Percentiles rank a stretch among this genome's conserved stretches.
phyloP scores from a whole-genome alignment of 2,888 invertebrate genomes.

The Lithophane leautieri region DNA sequence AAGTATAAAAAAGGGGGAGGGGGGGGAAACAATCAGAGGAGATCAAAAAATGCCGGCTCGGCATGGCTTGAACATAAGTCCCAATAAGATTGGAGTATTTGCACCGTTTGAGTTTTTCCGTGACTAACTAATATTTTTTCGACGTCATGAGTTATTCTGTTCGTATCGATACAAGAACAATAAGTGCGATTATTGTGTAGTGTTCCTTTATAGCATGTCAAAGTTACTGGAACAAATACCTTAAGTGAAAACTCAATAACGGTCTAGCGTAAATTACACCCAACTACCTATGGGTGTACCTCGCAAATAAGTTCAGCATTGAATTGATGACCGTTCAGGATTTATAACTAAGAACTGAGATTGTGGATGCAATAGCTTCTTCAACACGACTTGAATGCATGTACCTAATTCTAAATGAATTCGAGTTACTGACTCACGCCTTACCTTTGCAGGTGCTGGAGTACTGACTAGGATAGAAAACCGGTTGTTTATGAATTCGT shows the following conservation, averaged over 20 bases:
- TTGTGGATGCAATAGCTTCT: slow-evolving; percentile 7
- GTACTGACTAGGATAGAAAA: no score
- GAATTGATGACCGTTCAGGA: slow-evolving; percentile 37
- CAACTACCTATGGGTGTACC: slow-evolving; percentile 22
- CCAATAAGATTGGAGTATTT: no score
- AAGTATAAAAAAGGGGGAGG: no score
- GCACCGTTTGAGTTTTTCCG: no score
- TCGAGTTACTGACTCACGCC: neutral
- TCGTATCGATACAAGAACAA: neutral
- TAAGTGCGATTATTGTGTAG: neutral
- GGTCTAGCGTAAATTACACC: slow-evolving; percentile 29
- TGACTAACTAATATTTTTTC: neutral
- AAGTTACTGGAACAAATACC: slow-evolving; percentile 4
- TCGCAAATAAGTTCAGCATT: slow-evolving; percentile 22
- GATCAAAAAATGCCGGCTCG: no score
- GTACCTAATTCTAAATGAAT: neutral
- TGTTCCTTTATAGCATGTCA: neutral
- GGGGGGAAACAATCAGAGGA: no score
- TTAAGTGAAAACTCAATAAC: slow-evolving; percentile 5
- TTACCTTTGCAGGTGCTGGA: neutral
- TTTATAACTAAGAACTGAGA: slow-evolving; percentile 40
- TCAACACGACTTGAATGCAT: neutral
- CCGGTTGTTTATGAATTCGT: no score
- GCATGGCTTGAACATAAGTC: no score
- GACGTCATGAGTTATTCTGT: neutral